Evolutionary conservation across 1,140 invertebrate genomes (phyloP), one percentile per base, ranked within the genome.

Genomic region (Danaus melanippus): DNA sequence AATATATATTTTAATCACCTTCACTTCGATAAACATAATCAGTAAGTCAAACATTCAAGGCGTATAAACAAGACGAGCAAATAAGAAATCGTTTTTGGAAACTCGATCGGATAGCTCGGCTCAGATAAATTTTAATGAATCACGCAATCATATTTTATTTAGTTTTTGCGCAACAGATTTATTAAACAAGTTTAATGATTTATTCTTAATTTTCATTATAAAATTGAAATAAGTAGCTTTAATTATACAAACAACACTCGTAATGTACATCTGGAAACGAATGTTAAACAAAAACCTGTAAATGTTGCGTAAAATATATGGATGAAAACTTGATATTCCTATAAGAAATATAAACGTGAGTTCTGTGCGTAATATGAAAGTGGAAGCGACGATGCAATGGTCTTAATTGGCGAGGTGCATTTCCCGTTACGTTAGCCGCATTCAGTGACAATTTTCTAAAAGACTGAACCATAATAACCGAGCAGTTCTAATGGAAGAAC

Each of bases 381-480:
- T 78, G 63, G 66, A 64, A 64, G 62, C 74, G 60, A 66, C 60
- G 62, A 67, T 60, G 67, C 67, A 62, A 71, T 67, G 64, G 63
- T 73, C 75, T 76, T 80, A 84, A 84, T 82, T 79, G 76, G 60
- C 70, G 53, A 60, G 61, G 64, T 60, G 53, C 61, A 55, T 65
- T 69, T 83, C 73, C 79, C 79, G 79, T 81, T 80, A 79, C 53
- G 62, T 66, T 60, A 66, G 70, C 75, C 70, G 78, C 76, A 74
- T 71, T 76, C 67, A 70, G 64, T 70, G 74, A 80, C 76, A 76
- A 76, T 79, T 71, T 79, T 72, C 77, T 69, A 69, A 60, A 66
- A 66, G 58, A 64, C 69, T 74, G 72, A 70, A 69, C 72, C 65
- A 62, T 74, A 79, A 81, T 79, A 66, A 74, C 69, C 69, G 67